Evolutionary conservation across 2,113 vertebrate species (phyloP), one percentile per base, ranked within the genome.

Genomic region (Castor canadensis): DNA sequence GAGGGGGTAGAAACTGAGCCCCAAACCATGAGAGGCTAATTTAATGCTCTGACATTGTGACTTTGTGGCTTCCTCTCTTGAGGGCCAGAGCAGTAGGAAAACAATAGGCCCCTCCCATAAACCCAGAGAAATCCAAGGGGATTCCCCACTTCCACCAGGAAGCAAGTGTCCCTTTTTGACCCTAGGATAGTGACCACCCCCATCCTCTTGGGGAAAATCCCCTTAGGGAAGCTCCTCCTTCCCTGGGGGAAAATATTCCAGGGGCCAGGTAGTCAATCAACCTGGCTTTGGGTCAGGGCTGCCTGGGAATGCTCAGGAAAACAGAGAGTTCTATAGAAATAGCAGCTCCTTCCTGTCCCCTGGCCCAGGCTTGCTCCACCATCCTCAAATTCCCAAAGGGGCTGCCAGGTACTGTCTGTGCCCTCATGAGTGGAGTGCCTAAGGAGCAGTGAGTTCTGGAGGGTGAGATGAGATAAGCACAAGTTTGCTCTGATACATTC

Each of bases 61-160:
- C 16, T 56, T 54, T 76, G 26, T 45, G 52, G 80, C 92, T 71
- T 93, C 86, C 58, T 86, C 77, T 81, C 72, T 43, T 38, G 30
- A 43, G 54, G 35, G 6, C 38, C n/a, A 30, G 16, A 64, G 67
- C 22, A 69, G 24, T 28, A 79, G 60, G 62, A 66, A 94, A 84
- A 93, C 52, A 80, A 79, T 19, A 72, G 64, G 81, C 16, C 35
- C 89, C 64, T 81, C 72, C 75, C 87, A 83, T 9, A 75, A 88
- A 47, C 64, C 40, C 72, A n/a, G 13, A 72, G 81, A 94, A 95
- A 95, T 90, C 40, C 92, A 67, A 28, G 94, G 94, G 95, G 60
- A 88, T 95, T 97, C 72, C 94, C 95, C 62, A 54, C 17, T 32
- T 69, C 24, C 58, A 80, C 45, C 67, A 66, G 67, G 58, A 84